These are phyloP conservation scores for Larimichthys polyactis DNA, from an alignment of 2,113 vertebrate species.

Conservation along the genomic window DNA sequence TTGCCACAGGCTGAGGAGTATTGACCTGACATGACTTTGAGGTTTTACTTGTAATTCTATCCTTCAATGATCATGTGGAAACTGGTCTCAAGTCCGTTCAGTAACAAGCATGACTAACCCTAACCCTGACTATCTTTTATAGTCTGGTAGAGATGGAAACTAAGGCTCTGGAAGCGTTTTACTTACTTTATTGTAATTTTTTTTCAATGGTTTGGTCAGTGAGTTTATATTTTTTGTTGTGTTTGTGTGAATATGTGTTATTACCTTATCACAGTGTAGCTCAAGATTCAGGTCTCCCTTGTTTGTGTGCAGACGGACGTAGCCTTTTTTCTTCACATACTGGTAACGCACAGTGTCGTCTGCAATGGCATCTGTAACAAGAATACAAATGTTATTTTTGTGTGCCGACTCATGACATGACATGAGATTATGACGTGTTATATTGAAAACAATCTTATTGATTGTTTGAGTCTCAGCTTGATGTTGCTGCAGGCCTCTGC, in stretches of 20 bases:
- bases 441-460: slow-evolving; percentile 7
- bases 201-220: neutral
- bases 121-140: neutral
- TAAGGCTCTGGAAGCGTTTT: neutral
- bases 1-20: neutral
- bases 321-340: slow-evolving; percentile 98
- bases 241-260: neutral
- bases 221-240: neutral
- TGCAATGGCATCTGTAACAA: slow-evolving; percentile 86
- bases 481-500: slow-evolving; percentile 8
- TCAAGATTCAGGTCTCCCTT: slow-evolving; percentile 95
- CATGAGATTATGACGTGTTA: neutral
- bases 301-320: slow-evolving; percentile 93
- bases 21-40: neutral
- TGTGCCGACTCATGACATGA: neutral
- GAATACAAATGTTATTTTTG: neutral
- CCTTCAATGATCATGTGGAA: neutral
- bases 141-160: neutral
- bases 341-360: slow-evolving; percentile 93
- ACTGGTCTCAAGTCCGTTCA: neutral
- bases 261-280: slow-evolving; percentile 95
- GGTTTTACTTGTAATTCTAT: neutral
- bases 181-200: too few relatives aligned
- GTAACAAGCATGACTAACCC: neutral
- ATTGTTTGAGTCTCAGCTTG: neutral